A percentile compares a stretch with the other conserved stretches of the same genome.
These are phyloP conservation scores for Sarcophaga bullata DNA, from an alignment of 1,140 invertebrate species.

Conservation along the genomic window DNA sequence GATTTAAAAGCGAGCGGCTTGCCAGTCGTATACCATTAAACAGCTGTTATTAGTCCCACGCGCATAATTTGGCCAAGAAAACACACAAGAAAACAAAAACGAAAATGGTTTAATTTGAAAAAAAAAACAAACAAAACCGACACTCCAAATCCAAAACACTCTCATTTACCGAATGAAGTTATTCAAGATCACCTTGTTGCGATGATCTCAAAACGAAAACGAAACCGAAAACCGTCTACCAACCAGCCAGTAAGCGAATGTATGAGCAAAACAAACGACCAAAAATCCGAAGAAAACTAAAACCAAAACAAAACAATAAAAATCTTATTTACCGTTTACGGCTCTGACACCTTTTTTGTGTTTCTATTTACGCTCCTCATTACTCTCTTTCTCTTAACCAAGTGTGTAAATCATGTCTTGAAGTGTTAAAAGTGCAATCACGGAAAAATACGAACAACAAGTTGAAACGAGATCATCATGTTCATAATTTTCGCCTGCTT, in stretches of 20 bases:
- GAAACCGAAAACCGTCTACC: not conserved
- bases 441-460: slow-evolving; percentile 27
- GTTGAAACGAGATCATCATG: slow-evolving; percentile 4
- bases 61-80: not conserved
- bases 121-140: not conserved
- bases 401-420: too few species aligned
- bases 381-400: too few species aligned
- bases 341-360: not conserved
- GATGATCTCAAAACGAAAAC: too few species aligned
- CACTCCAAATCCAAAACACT: not conserved
- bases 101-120: slow-evolving; percentile 14
- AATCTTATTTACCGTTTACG: not conserved
- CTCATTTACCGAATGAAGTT: not conserved
- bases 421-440: slow-evolving; percentile 34
- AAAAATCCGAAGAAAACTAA: not conserved
- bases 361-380: not conserved
- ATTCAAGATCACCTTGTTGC: slow-evolving; percentile 34
- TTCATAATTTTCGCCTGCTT: slow-evolving; percentile 18
- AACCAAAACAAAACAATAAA: slow-evolving; percentile 16
- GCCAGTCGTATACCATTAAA: not conserved
- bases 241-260: not conserved
- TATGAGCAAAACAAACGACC: not conserved
- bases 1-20: not conserved
- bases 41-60: slow-evolving; percentile 33
- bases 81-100: not conserved